Conservation (phyloP, 2,888 invertebrate genomes). For the Acronicta alni region DNA sequence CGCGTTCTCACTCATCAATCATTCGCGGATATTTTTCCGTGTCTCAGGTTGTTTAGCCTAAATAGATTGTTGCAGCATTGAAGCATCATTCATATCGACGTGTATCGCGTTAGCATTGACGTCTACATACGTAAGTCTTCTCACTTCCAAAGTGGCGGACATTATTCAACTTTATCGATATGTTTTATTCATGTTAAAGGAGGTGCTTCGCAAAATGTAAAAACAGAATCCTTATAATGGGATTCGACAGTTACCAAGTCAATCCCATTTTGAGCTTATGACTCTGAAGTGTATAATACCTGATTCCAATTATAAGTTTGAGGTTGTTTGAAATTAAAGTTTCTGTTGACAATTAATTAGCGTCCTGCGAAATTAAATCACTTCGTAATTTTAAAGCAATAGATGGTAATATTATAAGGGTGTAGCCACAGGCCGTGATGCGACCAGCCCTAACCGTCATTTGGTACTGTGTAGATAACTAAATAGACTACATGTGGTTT, state of each 20-base stretch:
- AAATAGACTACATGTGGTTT: slow-evolving; percentile 59
- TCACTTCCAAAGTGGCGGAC: slow-evolving; percentile 44
- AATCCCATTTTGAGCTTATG: slow-evolving; percentile 9
- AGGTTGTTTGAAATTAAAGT: slow-evolving; percentile 33
- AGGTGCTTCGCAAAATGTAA: slow-evolving; percentile 38
- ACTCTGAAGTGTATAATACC: slow-evolving; percentile 16
- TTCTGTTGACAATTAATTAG: slow-evolving; percentile 48
- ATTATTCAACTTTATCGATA: slow-evolving; percentile 56
- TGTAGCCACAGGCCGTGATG: slow-evolving; percentile 52
- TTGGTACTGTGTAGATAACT: slow-evolving; percentile 58
- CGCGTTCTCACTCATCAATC: slow-evolving; percentile 87
- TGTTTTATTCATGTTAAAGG: slow-evolving; percentile 52
- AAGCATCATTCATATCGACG: slow-evolving; percentile 76
- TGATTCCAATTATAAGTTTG: slow-evolving; percentile 37
- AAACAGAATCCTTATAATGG: slow-evolving; percentile 25
- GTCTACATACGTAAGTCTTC: slow-evolving; percentile 52
- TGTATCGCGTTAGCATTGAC: slow-evolving; percentile 80
- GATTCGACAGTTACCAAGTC: slow-evolving; percentile 24
- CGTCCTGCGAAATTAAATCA: slow-evolving; percentile 29
- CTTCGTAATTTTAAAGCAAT: slow-evolving; percentile 43
- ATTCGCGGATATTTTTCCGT: slow-evolving; percentile 88
- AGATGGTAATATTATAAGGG: slow-evolving; percentile 46
- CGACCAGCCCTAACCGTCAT: slow-evolving; percentile 54
- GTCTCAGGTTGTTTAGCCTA: slow-evolving; percentile 87
- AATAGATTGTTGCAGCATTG: slow-evolving; percentile 84